Evolutionary conservation across 2,797 vertebrate genomes (phyloP).

Genomic region (Argentina silus): DNA sequence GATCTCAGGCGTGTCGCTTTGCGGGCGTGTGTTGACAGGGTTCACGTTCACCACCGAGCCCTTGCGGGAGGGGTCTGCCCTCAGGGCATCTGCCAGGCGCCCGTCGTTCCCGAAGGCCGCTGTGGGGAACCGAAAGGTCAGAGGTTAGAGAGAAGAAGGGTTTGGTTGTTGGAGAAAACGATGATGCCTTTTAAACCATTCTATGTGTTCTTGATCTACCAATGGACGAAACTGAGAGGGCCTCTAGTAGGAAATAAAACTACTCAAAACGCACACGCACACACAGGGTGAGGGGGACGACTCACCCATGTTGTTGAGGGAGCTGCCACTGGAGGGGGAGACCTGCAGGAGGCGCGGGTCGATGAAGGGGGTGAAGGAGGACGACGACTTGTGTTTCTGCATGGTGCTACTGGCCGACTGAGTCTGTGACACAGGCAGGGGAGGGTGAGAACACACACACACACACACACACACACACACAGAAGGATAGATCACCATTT

Average conservation of each 20-base stretch:
- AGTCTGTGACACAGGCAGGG: slow-evolving; percentile 74
- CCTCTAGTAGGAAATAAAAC: no score
- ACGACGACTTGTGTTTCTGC: slow-evolving; percentile 98
- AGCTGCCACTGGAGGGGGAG: slow-evolving; percentile 93
- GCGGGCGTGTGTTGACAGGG: slow-evolving; percentile 87
- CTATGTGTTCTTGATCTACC: no score
- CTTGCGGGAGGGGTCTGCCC: slow-evolving; percentile 86
- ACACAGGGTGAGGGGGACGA: slow-evolving; percentile 24
- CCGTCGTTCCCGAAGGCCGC: slow-evolving; percentile 82
- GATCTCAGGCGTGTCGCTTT: slow-evolving; percentile 91
- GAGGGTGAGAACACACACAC: slow-evolving; percentile 16
- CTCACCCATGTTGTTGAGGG: slow-evolving; percentile 96
- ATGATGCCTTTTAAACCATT: neutral
- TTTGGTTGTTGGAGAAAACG: neutral
- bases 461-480: slow-evolving; percentile 5
- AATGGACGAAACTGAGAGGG: no score
- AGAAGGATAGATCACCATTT: neutral
- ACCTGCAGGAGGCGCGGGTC: slow-evolving; percentile 96
- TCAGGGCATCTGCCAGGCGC: slow-evolving; percentile 85
- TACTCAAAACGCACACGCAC: neutral
- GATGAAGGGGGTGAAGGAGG: slow-evolving; percentile 97
- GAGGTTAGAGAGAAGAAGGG: neutral
- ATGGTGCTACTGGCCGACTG: slow-evolving; percentile 95
- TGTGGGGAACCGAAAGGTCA: neutral
- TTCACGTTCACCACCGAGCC: slow-evolving; percentile 93